Percentiles rank a stretch among this genome's conserved stretches.
These are phyloP conservation scores for Ginglymostoma cirratum DNA, from an alignment of 2,113 vertebrate species.

Conservation along the genomic window DNA sequence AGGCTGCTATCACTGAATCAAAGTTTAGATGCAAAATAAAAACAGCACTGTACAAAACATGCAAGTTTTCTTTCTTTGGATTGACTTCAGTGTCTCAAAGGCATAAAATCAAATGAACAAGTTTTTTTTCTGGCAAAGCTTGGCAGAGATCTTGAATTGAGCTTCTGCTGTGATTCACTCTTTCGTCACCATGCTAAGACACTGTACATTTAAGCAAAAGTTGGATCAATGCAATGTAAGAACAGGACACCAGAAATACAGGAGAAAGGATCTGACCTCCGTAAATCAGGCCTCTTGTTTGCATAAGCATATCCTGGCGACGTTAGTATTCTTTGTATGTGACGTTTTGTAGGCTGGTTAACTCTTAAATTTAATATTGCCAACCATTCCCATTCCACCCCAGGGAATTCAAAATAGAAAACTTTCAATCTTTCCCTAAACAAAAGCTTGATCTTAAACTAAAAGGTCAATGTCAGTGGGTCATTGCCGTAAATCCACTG, in stretches of 20 bases:
- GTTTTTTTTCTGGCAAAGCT: background rate
- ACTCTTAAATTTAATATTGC: background rate
- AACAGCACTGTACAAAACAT: too few relatives aligned
- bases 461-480: background rate
- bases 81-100: background rate
- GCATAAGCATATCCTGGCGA: background rate
- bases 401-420: background rate
- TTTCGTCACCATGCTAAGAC: too few relatives aligned
- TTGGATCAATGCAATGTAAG: background rate
- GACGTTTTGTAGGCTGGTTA: too few relatives aligned
- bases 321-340: background rate
- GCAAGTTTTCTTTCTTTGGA: background rate
- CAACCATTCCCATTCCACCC: background rate
- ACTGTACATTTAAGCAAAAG: background rate
- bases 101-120: background rate
- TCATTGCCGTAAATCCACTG: background rate
- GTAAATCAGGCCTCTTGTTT: background rate
- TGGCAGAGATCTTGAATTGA: background rate
- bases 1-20: too few relatives aligned
- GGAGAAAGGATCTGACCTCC: background rate
- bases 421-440: background rate
- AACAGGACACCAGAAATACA: background rate
- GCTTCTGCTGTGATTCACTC: background rate
- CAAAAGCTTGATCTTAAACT: slow-evolving; percentile 10
- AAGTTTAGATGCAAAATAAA: too few relatives aligned